phyloP scores from a whole-genome alignment of 2,888 invertebrate genomes.

The Himalopsyche anomala region DNA sequence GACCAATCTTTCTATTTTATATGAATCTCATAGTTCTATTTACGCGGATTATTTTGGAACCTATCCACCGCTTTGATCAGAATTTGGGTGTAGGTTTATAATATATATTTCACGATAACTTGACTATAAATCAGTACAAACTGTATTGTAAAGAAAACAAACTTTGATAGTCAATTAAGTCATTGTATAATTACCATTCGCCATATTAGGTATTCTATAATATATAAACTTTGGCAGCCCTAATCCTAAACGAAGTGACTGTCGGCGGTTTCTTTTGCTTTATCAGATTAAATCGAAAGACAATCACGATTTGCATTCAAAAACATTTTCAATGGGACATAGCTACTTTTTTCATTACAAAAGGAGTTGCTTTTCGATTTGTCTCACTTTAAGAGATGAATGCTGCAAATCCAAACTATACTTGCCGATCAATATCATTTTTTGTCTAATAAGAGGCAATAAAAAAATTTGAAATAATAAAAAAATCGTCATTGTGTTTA shows the following conservation, averaged over 20 bases:
- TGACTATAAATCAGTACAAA: no score
- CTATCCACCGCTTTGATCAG: no score
- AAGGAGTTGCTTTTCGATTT: conserved; percentile 56
- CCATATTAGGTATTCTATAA: background rate
- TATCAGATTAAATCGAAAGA: conserved; percentile 66
- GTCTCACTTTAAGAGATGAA: background rate
- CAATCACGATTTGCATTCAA: conserved; percentile 66
- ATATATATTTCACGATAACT: no score
- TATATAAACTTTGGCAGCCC: background rate
- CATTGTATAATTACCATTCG: background rate
- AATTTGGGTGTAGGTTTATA: no score
- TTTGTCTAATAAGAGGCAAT: no score
- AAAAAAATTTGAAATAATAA: no score
- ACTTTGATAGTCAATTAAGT: background rate
- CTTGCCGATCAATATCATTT: no score
- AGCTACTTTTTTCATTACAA: conserved; percentile 64
- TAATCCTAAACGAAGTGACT: conserved; percentile 47
- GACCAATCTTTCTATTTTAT: no score
- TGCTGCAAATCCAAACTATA: conserved; percentile 24
- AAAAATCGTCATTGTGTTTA: no score
- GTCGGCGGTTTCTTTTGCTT: conserved; percentile 66
- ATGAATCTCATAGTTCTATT: no score
- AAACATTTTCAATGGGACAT: conserved; percentile 66
- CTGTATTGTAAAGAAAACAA: no score
- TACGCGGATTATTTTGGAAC: no score